Conservation (phyloP, 2,888 invertebrate genomes). For the Syritta pipiens region DNA sequence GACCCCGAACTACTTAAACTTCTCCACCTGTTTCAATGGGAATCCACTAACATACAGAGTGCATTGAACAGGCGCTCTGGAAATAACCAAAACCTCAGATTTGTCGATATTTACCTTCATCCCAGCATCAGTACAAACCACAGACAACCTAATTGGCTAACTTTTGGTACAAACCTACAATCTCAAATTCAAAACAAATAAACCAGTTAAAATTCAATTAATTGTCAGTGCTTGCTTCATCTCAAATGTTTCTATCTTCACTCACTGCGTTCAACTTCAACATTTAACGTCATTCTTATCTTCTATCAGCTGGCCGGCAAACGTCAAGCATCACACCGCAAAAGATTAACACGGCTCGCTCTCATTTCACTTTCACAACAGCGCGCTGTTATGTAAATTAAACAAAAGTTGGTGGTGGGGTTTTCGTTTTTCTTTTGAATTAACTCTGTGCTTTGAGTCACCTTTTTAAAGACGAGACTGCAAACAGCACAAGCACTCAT, state of each 20-base stretch:
- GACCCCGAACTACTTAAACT: too few species aligned
- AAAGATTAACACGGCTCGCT: neutral
- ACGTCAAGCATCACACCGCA: neutral
- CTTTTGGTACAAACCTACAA: too few species aligned
- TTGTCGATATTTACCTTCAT: too few species aligned
- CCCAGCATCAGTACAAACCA: too few species aligned
- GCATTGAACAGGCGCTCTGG: too few species aligned
- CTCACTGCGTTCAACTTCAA: neutral
- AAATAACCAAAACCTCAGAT: too few species aligned
- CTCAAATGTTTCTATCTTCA: constrained; percentile 17
- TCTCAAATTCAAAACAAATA: too few species aligned
- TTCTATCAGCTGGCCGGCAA: neutral
- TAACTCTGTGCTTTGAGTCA: constrained; percentile 35
- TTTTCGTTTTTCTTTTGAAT: neutral
- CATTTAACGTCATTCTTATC: constrained; percentile 4
- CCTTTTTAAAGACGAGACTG: constrained; percentile 13
- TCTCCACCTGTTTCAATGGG: too few species aligned
- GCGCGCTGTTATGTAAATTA: constrained; percentile 46
- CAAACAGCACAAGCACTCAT: constrained; percentile 2
- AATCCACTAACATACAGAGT: too few species aligned
- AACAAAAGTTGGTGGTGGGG: neutral
- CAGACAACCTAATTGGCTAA: too few species aligned
- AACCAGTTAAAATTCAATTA: neutral
- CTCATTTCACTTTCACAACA: constrained; percentile 27
- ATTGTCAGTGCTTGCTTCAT: neutral